Percentiles rank a stretch among this genome's conserved stretches.
Evolutionary conservation across 1,140 invertebrate species (phyloP).

Genomic region (Drosophila nasuta): DNA sequence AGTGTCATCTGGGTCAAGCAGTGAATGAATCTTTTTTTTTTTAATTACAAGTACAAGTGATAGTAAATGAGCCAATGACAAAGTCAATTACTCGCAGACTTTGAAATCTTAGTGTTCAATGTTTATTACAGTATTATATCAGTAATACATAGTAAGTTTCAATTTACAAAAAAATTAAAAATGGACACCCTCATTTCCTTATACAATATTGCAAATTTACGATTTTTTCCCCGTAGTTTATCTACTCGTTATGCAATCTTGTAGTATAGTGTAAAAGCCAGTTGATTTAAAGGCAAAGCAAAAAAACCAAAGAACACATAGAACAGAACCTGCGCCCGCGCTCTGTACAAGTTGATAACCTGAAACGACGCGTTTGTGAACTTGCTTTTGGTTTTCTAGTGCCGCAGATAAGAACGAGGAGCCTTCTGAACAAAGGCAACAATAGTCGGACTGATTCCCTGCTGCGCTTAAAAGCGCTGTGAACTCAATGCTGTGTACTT

Average conservation of each 20-base stretch:
- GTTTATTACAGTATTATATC: too few relatives aligned
- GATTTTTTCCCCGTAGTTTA: neutral
- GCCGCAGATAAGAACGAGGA: constrained; percentile 28
- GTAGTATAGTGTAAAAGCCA: constrained; percentile 21
- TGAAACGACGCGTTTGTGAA: constrained; percentile 30
- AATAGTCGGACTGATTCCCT: constrained; percentile 3
- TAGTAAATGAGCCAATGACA: constrained; percentile 7
- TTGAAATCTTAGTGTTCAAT: constrained; percentile 4
- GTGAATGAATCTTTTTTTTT: constrained; percentile 41
- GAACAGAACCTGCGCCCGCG: neutral
- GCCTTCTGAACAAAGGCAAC: constrained; percentile 26
- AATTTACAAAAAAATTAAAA: too few relatives aligned
- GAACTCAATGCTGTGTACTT: constrained; percentile 45
- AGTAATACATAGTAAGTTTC: too few relatives aligned
- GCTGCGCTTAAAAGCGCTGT: constrained; percentile 34
- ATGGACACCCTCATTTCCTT: too few relatives aligned
- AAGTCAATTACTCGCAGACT: neutral
- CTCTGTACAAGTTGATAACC: constrained; percentile 32
- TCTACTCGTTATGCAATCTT: neutral
- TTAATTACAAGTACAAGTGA: constrained; percentile 23
- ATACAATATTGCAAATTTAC: too few relatives aligned
- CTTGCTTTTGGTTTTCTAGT: constrained; percentile 2
- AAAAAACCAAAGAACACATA: constrained; percentile 1
- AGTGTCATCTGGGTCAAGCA: constrained; percentile 63
- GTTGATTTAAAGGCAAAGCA: constrained; percentile 13